Evolutionary conservation across 2,888 invertebrate genomes (phyloP), one percentile per base, ranked within the genome.

Genomic region (Pyrgus malvae): DNA sequence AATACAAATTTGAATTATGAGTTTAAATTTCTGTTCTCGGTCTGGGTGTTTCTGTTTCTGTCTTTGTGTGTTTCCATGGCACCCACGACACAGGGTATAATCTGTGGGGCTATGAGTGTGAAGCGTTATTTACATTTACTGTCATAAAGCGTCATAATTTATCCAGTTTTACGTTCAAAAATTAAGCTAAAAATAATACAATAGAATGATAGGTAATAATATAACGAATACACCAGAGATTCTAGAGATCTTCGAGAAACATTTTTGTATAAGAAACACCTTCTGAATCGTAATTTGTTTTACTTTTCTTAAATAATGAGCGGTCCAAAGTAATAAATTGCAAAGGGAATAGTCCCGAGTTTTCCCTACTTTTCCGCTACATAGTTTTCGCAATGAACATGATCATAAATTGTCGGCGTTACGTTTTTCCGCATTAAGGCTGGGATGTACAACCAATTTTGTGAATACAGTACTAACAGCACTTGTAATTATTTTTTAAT

Each of bases 281-380:
- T 9, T 29, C 27, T 16, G 25, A 42, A 27, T 16, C 17, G 44
- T 45, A 45, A 45, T 45, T 31, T 31, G 44, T 45, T 29, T 45
- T 45, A 45, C 44, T 44, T 45, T 12, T 31, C 9, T 17, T 44
- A 29, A 29, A 17, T 31, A 44, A 31, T 31, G 44, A 31, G 11
- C 44, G 31, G 44, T 44, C 44, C 44, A 31, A 17, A n/a, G 31
- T 16, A 31, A 44, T 44, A 31, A 31, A 44, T 44, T 31, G 44
- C 31, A 3, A 11, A n/a, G 14, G 11, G 8, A 44, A 44, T 44
- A 31, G 17, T 14, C 44, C 3, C 11, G 41, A 23, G 5, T 41
- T 44, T 31, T 29, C 19, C 27, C 11, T 42, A 25, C 14, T 12
- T 42, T 17, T 31, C 29, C 31, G 31, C 31, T 17, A 44, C 44